Evolutionary conservation across 2,888 invertebrate species (phyloP), one percentile per base, ranked within the genome.

Genomic region (Nemurella pictetii): DNA sequence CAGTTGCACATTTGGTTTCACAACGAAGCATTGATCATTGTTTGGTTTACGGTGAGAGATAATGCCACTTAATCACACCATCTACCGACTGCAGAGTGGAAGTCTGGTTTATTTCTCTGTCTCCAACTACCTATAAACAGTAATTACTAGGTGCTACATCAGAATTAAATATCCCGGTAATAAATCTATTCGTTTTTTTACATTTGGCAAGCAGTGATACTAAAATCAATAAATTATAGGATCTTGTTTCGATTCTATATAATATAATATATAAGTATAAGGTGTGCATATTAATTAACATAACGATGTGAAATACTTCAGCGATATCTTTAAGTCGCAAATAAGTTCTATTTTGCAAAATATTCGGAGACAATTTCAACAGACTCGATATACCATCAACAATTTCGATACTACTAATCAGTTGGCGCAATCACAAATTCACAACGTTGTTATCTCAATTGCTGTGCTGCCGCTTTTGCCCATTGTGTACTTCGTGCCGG

Each of bases 141-240:
- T 55, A 55, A 55, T 55, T 55, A 55, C 55, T 15, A 12, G 5
- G n/a, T n/a, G n/a, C n/a, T n/a, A n/a, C 55, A 55, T 55, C 55
- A 55, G 9, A 55, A 55, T 55, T 12, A 55, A 55, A 55, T 55
- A 55, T 12, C 15, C 20, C 20, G 55, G 20, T 55, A 55, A 55
- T 55, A 55, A 55, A 55, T 55, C 9, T 20, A 55, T 20, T 55
- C 15, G 12, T 20, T 20, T 55, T 55, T n/a, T n/a, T n/a, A n/a
- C n/a, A n/a, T 20, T 55, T 20, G 55, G 55, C 55, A 12, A 55
- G 55, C 55, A 55, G 2, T 55, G 55, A n/a, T 75, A 28, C 7
- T 75, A 75, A 75, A 75, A 28, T 75, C 27, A 26, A 28, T 75
- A 75, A 75, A 75, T 75, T 75, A 28, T n/a, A 29, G 25, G 75